Percentiles rank a stretch among this genome's conserved stretches.
Evolutionary conservation across 2,113 vertebrate genomes (phyloP).

Genomic region (Stomatorhinus ivindoensis): DNA sequence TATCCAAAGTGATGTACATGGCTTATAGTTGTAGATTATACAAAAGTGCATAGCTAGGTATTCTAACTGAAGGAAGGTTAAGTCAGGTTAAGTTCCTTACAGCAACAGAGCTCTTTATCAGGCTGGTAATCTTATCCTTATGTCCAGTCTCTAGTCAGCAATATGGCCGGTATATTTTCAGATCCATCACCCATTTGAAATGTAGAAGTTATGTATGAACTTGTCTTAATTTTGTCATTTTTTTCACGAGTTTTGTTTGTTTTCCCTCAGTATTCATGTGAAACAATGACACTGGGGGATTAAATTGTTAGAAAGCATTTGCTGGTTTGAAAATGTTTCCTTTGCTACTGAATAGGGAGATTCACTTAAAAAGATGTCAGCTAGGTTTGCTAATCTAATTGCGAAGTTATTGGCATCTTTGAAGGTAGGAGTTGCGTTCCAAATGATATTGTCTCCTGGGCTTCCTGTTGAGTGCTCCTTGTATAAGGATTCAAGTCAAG

Average conservation of each 20-base stretch:
- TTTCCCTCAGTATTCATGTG: not conserved
- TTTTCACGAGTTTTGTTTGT: not conserved
- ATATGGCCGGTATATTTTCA: not conserved
- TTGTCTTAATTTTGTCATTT: not conserved
- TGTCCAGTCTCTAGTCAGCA: not conserved
- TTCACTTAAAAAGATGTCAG: not conserved
- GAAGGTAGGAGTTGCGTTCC: not conserved
- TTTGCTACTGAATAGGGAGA: not conserved
- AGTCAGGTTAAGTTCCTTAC: not conserved
- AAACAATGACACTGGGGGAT: not conserved
- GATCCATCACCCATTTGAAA: not conserved
- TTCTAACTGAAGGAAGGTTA: not conserved
- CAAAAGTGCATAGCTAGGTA: not conserved
- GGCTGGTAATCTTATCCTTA: not conserved
- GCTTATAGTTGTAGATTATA: constrained; percentile 39
- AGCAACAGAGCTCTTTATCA: not conserved
- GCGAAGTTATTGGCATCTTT: not conserved
- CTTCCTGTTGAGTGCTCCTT: not conserved
- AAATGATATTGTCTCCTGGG: not conserved
- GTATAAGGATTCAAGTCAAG: not conserved
- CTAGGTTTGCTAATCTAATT: not conserved
- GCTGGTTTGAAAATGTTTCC: not conserved
- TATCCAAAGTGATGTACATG: not conserved
- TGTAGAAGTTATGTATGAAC: not conserved
- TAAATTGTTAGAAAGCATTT: not conserved